Evolutionary conservation across 2,797 vertebrate species (phyloP), one percentile per base, ranked within the genome.

Genomic region (Myripristis jacobus): DNA sequence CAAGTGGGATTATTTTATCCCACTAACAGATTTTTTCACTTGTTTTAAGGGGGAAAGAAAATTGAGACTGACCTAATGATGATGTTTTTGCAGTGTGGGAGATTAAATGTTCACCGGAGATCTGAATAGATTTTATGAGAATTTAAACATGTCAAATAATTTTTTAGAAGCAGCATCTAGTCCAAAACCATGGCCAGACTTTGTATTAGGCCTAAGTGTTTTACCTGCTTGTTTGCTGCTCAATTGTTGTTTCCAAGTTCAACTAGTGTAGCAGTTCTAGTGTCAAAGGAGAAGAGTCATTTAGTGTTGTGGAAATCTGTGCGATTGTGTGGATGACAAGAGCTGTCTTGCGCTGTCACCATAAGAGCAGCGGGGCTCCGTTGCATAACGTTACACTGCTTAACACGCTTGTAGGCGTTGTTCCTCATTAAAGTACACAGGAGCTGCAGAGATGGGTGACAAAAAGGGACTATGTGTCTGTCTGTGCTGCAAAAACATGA

Each of bases 401-500:
- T 87, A 88, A 90, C 82, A 79, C 73, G 76, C 87, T 87, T 83
- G 83, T 80, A 73, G 75, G 73, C 79, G 87, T 83, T 91, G 89
- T 88, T 90, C 79, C 87, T 91, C 85, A 90, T 92, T 92, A 91
- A 78, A 89, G 81, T 80, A 84, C 78, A 80, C 80, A 56, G 50
- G 62, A 53, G 80, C 86, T 88, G 76, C 78, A 21, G 77, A 87
- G 88, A 92, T 81, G 79, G 11, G 34, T 53, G 77, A 88, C 83
- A 83, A 87, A 88, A 74, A 84, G 79, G 58, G 76, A 81, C 82
- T 70, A 46, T 1, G 51, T 70, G 80, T 70, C 68, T 88, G 86
- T 87, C 83, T 90, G 81, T 70, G 67, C 68, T 44, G 62, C 12
- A 56, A 74, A 85, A 86, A 91, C 89, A 83, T 86, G 91, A 92